Evolutionary conservation across 2,888 invertebrate genomes (phyloP).

Genomic region (Cryptus armator): DNA sequence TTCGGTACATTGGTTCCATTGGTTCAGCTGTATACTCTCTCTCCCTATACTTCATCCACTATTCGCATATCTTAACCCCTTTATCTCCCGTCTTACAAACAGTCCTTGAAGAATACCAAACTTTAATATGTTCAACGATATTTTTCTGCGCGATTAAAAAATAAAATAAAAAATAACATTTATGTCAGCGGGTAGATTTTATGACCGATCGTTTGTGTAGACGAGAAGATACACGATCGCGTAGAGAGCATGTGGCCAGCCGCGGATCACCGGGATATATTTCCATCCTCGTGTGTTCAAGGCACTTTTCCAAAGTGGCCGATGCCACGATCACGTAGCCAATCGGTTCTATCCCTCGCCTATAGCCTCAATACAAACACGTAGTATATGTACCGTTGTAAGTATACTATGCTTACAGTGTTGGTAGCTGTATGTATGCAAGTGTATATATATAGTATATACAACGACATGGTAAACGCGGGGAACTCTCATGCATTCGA

Average conservation of each 20-base stretch:
- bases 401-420: slow-evolving; percentile 7
- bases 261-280: slow-evolving; percentile 8
- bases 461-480: not conserved
- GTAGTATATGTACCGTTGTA: not conserved
- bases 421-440: not conserved
- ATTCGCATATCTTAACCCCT: no score
- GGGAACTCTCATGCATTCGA: slow-evolving; percentile 13
- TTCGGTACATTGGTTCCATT: no score
- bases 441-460: not conserved
- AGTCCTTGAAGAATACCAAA: no score
- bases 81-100: no score
- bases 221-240: not conserved
- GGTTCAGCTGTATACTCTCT: no score
- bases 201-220: slow-evolving; percentile 5
- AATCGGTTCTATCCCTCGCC: slow-evolving; percentile 4
- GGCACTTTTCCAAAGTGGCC: slow-evolving; percentile 26
- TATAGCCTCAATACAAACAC: slow-evolving; percentile 12
- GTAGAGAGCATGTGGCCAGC: not conserved
- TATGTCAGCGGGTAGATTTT: not conserved
- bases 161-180: not conserved
- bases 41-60: no score
- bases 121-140: no score
- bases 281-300: not conserved
- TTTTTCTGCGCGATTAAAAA: no score
- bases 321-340: not conserved